Conservation (phyloP, 2,888 invertebrate species). For the Cetonia aurata region DNA sequence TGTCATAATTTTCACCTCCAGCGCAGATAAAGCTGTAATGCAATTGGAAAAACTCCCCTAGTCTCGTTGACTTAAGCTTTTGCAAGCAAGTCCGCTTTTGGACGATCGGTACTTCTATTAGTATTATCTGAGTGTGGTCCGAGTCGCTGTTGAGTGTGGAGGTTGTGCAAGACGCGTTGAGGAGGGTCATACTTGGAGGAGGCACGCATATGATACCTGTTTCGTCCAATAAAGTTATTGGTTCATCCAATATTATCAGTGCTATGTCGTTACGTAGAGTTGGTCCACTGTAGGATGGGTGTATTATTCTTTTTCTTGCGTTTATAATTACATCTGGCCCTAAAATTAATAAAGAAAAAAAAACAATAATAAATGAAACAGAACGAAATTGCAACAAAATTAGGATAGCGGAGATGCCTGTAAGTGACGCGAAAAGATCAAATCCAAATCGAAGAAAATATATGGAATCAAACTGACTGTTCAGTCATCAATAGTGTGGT, state of each 20-base stretch:
- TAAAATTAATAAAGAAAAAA: neutral
- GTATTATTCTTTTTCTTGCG: slow-evolving; percentile 63
- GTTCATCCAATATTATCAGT: slow-evolving; percentile 72
- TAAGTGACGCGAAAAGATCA: no score
- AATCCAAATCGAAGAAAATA: no score
- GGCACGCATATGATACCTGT: slow-evolving; percentile 82
- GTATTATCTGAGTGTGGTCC: slow-evolving; percentile 76
- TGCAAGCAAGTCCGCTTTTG: slow-evolving; percentile 71
- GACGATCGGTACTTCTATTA: slow-evolving; percentile 78
- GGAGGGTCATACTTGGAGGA: slow-evolving; percentile 67
- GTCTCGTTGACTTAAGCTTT: slow-evolving; percentile 72
- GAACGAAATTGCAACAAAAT: no score
- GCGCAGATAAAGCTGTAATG: slow-evolving; percentile 83
- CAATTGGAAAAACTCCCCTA: slow-evolving; percentile 75
- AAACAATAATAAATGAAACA: no score
- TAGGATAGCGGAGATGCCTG: no score
- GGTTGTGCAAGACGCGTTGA: slow-evolving; percentile 74
- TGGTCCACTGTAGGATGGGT: slow-evolving; percentile 71
- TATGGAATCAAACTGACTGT: no score
- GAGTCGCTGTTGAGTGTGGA: slow-evolving; percentile 85
- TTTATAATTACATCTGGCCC: slow-evolving; percentile 67
- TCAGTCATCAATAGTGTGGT: no score
- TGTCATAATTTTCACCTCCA: slow-evolving; percentile 81
- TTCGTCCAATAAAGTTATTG: slow-evolving; percentile 73
- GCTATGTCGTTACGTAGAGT: slow-evolving; percentile 79